Evolutionary conservation across 2,888 invertebrate species (phyloP).

Genomic region (Coleophora deauratella): DNA sequence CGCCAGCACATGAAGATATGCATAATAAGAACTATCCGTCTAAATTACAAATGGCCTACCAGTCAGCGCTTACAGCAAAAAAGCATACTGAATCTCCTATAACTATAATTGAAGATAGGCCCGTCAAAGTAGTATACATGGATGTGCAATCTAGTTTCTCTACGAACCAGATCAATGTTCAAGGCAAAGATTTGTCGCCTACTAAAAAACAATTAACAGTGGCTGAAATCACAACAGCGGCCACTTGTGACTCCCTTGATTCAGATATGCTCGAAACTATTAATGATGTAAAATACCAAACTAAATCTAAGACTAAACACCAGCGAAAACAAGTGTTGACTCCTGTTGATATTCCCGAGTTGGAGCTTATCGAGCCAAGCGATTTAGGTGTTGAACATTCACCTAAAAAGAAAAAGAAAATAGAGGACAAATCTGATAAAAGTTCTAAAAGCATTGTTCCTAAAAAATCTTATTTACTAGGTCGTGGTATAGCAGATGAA

Average conservation of each 20-base stretch:
- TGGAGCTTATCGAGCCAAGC: slow-evolving; percentile 59
- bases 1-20: slow-evolving; percentile 30
- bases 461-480: slow-evolving; percentile 58
- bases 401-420: slow-evolving; percentile 56
- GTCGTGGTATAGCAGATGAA: slow-evolving; percentile 29
- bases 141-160: slow-evolving; percentile 41
- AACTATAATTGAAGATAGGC: slow-evolving; percentile 62
- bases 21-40: slow-evolving; percentile 49
- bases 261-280: slow-evolving; percentile 39
- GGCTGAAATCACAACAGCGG: slow-evolving; percentile 27
- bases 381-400: slow-evolving; percentile 47
- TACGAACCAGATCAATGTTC: slow-evolving; percentile 44
- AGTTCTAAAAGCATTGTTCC: slow-evolving; percentile 41
- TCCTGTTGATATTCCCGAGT: slow-evolving; percentile 57
- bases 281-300: slow-evolving; percentile 44
- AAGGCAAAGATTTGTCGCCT: slow-evolving; percentile 53
- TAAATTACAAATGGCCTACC: slow-evolving; percentile 58
- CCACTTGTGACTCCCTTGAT: slow-evolving; percentile 44
- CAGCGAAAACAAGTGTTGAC: slow-evolving; percentile 67
- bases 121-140: slow-evolving; percentile 61
- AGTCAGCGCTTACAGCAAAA: slow-evolving; percentile 54
- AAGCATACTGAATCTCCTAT: slow-evolving; percentile 48
- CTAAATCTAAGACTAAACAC: slow-evolving; percentile 54
- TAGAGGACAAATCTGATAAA: slow-evolving; percentile 50
- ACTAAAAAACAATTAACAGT: slow-evolving; percentile 31